Evolutionary conservation across 1,140 invertebrate genomes (phyloP).

Genomic region (Dysdera silvatica): DNA sequence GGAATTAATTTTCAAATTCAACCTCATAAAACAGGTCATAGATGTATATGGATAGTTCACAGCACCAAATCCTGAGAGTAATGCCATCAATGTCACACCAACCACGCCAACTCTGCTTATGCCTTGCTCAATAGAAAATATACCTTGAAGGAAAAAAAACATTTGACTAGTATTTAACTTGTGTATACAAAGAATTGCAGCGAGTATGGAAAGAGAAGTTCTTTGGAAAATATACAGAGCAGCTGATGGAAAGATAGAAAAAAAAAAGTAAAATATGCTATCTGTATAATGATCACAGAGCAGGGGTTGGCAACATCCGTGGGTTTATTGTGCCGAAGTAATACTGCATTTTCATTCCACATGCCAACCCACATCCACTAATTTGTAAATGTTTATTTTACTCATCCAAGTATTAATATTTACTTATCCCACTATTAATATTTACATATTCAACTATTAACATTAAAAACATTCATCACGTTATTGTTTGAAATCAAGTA

Average conservation of each 20-base stretch:
- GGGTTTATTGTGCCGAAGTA: too few species aligned
- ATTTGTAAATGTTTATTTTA: too few species aligned
- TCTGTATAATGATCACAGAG: too few species aligned
- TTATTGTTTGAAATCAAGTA: too few species aligned
- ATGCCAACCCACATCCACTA: too few species aligned
- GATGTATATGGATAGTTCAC: slow-evolving; percentile 99
- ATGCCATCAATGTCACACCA: slow-evolving; percentile 98
- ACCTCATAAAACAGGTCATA: slow-evolving; percentile 97
- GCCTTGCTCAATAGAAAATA: slow-evolving; percentile 86
- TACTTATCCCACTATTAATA: too few species aligned
- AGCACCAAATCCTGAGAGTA: slow-evolving; percentile 98
- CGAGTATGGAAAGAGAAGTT: neutral
- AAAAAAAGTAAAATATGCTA: too few species aligned
- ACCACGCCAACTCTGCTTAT: slow-evolving; percentile 94
- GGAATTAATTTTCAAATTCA: slow-evolving; percentile 30
- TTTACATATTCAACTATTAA: too few species aligned
- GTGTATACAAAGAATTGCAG: neutral
- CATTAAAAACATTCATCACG: too few species aligned
- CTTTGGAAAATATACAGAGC: neutral
- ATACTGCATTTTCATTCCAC: too few species aligned
- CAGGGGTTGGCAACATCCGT: too few species aligned
- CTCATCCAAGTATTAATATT: too few species aligned
- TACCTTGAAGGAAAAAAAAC: slow-evolving; percentile 46
- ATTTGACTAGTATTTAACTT: neutral
- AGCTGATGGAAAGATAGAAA: neutral